Evolutionary conservation across 2,888 invertebrate genomes (phyloP).

Genomic region (Nymphalis c-album): DNA sequence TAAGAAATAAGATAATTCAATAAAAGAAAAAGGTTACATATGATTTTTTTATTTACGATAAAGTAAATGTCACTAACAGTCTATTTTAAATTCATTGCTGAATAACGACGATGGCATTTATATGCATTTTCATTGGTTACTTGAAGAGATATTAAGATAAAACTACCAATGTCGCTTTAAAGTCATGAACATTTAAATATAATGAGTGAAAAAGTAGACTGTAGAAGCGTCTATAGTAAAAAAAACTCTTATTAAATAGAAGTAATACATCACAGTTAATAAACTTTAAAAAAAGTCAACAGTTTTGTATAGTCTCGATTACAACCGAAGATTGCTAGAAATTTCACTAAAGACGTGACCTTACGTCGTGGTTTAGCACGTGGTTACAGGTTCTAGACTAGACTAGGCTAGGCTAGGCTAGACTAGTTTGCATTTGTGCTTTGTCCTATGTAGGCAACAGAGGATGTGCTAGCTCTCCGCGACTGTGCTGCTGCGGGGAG

Average conservation of each 20-base stretch:
- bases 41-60: background rate
- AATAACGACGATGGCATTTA: background rate
- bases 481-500: conserved; percentile 20
- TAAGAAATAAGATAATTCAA: background rate
- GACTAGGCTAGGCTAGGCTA: background rate
- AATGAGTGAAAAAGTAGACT: background rate
- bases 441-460: conserved; percentile 21
- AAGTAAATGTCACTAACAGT: background rate
- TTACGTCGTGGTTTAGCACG: background rate
- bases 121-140: background rate
- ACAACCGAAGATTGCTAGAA: conserved; percentile 33
- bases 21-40: background rate
- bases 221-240: conserved; percentile 1
- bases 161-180: background rate
- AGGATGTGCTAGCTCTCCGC: conserved; percentile 36
- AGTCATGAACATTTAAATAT: background rate
- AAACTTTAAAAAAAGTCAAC: conserved; percentile 30
- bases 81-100: background rate
- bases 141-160: conserved; percentile 1
- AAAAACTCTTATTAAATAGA: conserved; percentile 20
- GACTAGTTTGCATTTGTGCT: background rate
- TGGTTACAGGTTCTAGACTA: conserved; percentile 2
- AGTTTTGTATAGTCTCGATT: conserved; percentile 31
- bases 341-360: conserved; percentile 12
- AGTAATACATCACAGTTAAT: conserved; percentile 30